Conservation (phyloP, 92 coral and sea anemone genomes). For the Pocillopora grandis region DNA sequence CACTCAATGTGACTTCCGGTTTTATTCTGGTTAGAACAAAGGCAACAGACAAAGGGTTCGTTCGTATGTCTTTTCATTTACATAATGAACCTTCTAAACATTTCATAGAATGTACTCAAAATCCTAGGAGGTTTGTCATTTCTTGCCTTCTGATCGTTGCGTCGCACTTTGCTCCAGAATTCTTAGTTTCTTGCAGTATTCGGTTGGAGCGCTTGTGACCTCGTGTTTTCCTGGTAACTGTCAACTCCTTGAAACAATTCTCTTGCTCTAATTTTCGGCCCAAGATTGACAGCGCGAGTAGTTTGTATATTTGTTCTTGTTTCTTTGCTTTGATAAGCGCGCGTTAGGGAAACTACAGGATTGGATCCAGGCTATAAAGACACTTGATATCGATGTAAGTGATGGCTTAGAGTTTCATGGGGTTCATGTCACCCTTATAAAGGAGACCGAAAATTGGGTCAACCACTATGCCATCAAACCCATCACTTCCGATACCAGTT, state of each 20-base stretch:
- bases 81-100: slow-evolving; percentile 67
- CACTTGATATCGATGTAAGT: slow-evolving; percentile 40
- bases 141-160: slow-evolving; percentile 35
- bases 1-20: slow-evolving; percentile 90
- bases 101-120: slow-evolving; percentile 56
- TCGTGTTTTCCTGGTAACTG: neutral
- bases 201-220: neutral
- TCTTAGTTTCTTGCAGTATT: neutral
- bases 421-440: slow-evolving; percentile 18
- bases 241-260: slow-evolving; percentile 18
- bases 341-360: slow-evolving; percentile 7
- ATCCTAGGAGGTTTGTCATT: slow-evolving; percentile 46
- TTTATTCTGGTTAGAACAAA: slow-evolving; percentile 72
- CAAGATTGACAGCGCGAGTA: slow-evolving; percentile 28
- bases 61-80: slow-evolving; percentile 67
- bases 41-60: slow-evolving; percentile 77
- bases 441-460: slow-evolving; percentile 8
- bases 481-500: slow-evolving; percentile 33
- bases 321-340: slow-evolving; percentile 6
- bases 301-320: slow-evolving; percentile 20
- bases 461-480: slow-evolving; percentile 31
- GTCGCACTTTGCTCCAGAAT: neutral
- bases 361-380: slow-evolving; percentile 1
- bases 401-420: slow-evolving; percentile 26
- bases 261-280: slow-evolving; percentile 18